These are phyloP conservation scores for Onychorhynchus coronatus DNA, from an alignment of 2,113 vertebrate species.

Conservation along the genomic window DNA sequence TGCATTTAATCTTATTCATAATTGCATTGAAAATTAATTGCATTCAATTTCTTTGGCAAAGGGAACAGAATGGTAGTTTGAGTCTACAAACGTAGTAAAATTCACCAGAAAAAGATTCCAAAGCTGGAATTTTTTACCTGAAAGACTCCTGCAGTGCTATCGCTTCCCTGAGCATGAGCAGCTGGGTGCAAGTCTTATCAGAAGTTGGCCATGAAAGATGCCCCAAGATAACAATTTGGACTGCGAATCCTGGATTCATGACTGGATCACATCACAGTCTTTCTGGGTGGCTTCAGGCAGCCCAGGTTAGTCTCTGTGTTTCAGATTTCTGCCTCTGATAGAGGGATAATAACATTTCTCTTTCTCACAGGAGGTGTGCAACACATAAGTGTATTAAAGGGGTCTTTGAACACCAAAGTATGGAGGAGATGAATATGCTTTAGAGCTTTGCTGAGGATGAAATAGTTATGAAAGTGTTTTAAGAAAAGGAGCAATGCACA, in stretches of 20 bases:
- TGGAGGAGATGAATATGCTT: not conserved
- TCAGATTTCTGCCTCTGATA: not conserved
- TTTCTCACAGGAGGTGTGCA: not conserved
- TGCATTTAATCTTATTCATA: not conserved
- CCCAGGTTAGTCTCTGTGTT: not conserved
- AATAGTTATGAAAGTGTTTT: not conserved
- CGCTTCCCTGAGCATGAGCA: not conserved
- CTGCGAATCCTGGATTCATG: not conserved
- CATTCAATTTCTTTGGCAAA: not conserved
- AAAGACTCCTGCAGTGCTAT: not conserved
- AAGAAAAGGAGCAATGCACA: not conserved
- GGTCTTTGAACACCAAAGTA: not conserved
- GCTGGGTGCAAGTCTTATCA: not conserved
- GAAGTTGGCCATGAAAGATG: not conserved
- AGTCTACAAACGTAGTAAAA: not conserved
- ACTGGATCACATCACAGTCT: not conserved
- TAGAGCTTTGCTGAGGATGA: not conserved
- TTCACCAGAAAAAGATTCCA: not conserved
- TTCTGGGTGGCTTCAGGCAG: not conserved
- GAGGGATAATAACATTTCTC: not conserved
- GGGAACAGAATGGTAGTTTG: not conserved
- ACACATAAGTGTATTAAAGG: not conserved
- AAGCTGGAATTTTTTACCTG: not conserved
- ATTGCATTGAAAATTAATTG: not conserved
- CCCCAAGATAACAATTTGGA: not conserved